Evolutionary conservation across 1,140 invertebrate genomes (phyloP).

Genomic region (Meloidogyne chitwoodi): DNA sequence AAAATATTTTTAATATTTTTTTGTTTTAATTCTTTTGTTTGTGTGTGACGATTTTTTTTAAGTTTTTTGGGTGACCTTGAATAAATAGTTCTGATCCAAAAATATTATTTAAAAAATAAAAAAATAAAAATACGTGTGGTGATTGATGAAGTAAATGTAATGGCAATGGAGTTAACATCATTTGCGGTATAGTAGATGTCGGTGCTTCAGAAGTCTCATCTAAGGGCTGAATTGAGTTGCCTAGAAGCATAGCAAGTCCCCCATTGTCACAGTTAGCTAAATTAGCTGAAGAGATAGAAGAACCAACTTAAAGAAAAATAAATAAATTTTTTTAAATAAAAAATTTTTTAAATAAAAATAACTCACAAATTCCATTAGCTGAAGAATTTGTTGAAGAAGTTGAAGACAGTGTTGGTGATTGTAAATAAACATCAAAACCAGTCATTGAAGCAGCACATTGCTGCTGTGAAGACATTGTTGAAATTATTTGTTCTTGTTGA

Average conservation of each 20-base stretch:
- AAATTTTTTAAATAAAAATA: not conserved
- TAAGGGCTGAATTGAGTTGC: conserved; percentile 29
- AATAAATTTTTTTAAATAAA: not conserved
- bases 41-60: not conserved
- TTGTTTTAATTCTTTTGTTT: not conserved
- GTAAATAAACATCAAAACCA: conserved; percentile 26
- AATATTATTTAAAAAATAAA: conserved; percentile 6
- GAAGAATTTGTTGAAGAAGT: conserved; percentile 14
- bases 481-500: conserved; percentile 11
- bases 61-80: not conserved
- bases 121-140: not conserved
- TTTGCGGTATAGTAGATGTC: not conserved
- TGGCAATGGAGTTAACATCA: conserved; percentile 5
- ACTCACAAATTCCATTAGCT: conserved; percentile 16
- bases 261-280: conserved; percentile 36
- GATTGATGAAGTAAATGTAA: conserved; percentile 8
- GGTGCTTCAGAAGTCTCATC: not conserved
- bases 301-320: conserved; percentile 31
- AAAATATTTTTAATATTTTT: not conserved
- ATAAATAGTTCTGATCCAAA: no score
- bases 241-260: conserved; percentile 29
- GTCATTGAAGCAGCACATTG: no score
- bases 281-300: conserved; percentile 13
- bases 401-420: conserved; percentile 41
- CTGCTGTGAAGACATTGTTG: conserved; percentile 3